Base-by-base conservation (phyloP, 2,888 invertebrate genomes). In the Sarcophaga rosellei region DNA sequence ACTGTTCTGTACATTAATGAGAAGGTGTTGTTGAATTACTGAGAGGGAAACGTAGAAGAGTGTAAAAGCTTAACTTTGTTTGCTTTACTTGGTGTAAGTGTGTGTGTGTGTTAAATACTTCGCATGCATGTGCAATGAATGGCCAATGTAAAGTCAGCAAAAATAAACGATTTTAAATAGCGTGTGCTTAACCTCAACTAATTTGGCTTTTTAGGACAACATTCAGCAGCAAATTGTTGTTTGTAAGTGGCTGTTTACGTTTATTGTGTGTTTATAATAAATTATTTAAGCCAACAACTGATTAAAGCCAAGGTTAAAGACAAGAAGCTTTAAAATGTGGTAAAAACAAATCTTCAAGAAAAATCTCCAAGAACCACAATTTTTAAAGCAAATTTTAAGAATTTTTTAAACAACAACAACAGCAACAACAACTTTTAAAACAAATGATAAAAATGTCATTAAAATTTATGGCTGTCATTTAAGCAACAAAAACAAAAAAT, bases 131-230 rank as follows among this genome's bases (percentile, higher is more conserved):
- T 68, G 10, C 68, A n/a, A n/a, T 68, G 17, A 21, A 20, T 69
- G 68, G 45, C 23, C n/a, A 47, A 69, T 10, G 20, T 20, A 69
- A 21, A 47, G 21, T n/a, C 4, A 62, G 35, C 35, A 35, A 35
- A 35, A 66, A 17, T 61, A 72, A 63, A 74, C 59, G 45, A 74
- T 73, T 81, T 75, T n/a, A 44, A 35, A 66, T 74, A 86, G 77
- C 86, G 86, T 86, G 86, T 86, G 86, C 86, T 86, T 83, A 75
- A 81, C 83, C 83, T 78, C 86, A 84, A 84, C 86, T 86, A 86
- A 86, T 86, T 86, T 83, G 74, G 65, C 75, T 81, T 74, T 81
- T 61, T 78, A 74, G 78, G 79, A 69, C 21, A 66, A 59, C 23
- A 47, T 20, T 57, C 53, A 57, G 57, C 17, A 61, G 77, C 62